A percentile compares a stretch with the other conserved stretches of the same genome.
phyloP scores from a whole-genome alignment of 1,140 invertebrate species.

The Leptinotarsa undecemlineata region DNA sequence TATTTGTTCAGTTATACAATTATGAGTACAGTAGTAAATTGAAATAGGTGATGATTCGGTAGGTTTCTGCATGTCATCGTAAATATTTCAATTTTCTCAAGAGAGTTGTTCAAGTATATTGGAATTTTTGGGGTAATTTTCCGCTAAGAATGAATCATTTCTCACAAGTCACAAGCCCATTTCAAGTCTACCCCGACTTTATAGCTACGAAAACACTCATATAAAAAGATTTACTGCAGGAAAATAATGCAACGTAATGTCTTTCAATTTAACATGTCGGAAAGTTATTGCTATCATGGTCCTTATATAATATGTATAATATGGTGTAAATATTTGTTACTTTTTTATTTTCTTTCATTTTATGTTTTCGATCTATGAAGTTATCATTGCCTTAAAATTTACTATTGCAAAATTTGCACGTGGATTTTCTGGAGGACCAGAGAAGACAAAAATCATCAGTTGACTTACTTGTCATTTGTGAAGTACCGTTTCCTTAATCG shows the following conservation, averaged over 20 bases:
- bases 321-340: constrained; percentile 17
- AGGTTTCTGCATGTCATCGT: background rate
- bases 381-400: background rate
- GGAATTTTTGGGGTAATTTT: constrained; percentile 14
- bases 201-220: constrained; percentile 28
- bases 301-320: constrained; percentile 15
- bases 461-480: too few relatives aligned
- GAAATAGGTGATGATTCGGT: too few relatives aligned
- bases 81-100: background rate
- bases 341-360: constrained; percentile 16
- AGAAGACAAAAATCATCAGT: too few relatives aligned
- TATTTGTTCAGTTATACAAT: too few relatives aligned
- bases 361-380: background rate
- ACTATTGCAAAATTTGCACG: too few relatives aligned
- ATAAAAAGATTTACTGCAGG: constrained; percentile 39
- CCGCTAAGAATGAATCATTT: constrained; percentile 29
- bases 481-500: too few relatives aligned
- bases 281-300: constrained; percentile 32
- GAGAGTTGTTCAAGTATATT: background rate
- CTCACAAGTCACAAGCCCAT: constrained; percentile 9
- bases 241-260: constrained; percentile 41
- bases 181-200: constrained; percentile 16
- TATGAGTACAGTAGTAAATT: too few relatives aligned
- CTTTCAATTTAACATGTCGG: constrained; percentile 43
- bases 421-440: too few relatives aligned